Evolutionary conservation across 2,888 invertebrate genomes (phyloP).

Genomic region (Allacma fusca): DNA sequence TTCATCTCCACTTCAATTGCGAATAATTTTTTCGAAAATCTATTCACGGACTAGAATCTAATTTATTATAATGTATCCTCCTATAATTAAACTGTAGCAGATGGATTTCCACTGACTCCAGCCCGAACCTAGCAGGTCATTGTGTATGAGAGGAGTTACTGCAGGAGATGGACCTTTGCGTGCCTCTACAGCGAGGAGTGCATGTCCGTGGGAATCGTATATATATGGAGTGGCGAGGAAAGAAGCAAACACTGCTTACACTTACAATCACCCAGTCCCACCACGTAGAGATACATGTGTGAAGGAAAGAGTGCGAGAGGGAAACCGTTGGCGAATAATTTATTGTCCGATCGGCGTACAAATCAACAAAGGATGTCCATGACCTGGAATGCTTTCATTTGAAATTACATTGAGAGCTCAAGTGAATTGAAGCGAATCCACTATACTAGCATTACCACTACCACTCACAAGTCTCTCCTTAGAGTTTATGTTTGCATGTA

Average conservation of each 20-base stretch:
- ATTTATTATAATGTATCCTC: too few relatives aligned
- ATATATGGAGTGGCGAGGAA: too few relatives aligned
- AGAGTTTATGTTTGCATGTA: constrained; percentile 19
- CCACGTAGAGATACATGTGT: background rate
- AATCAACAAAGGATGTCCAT: constrained; percentile 42
- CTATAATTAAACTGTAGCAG: background rate
- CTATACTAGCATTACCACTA: background rate
- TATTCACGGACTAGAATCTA: too few relatives aligned
- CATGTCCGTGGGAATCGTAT: too few relatives aligned
- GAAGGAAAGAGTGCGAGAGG: background rate
- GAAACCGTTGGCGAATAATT: constrained; percentile 40
- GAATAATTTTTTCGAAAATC: too few relatives aligned
- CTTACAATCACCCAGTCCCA: too few relatives aligned
- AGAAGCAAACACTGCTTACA: too few relatives aligned
- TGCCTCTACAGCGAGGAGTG: too few relatives aligned
- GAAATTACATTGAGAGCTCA: constrained; percentile 43
- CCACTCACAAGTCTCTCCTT: constrained; percentile 5
- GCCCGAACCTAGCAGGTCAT: background rate
- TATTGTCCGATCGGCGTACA: constrained; percentile 42
- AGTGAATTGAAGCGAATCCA: constrained; percentile 38
- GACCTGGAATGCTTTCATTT: constrained; percentile 40
- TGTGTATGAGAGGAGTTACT: background rate
- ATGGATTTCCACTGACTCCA: background rate
- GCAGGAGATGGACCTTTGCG: too few relatives aligned
- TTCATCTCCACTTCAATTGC: constrained; percentile 21